These are phyloP conservation scores for Sericinus montela DNA, from an alignment of 2,888 invertebrate genomes.

Conservation along the genomic window DNA sequence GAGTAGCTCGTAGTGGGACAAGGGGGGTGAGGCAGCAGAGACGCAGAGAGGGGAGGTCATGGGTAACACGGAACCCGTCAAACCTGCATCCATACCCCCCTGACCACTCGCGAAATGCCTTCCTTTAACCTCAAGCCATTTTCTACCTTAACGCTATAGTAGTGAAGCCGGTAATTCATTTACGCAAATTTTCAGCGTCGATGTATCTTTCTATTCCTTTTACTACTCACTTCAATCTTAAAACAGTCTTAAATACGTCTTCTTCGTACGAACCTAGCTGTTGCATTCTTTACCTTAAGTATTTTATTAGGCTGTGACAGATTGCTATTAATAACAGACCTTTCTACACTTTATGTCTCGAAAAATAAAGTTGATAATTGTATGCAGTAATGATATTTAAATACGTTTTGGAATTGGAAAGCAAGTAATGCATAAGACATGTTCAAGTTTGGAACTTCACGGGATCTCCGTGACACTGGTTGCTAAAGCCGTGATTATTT, in stretches of 20 bases:
- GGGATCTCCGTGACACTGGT: constrained; percentile 54
- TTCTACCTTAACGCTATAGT: constrained; percentile 23
- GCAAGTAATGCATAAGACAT: constrained; percentile 56
- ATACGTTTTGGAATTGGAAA: constrained; percentile 30
- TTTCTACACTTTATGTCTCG: constrained; percentile 21
- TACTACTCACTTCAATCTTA: constrained; percentile 45
- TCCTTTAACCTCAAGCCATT: constrained; percentile 25
- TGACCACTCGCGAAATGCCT: constrained; percentile 66
- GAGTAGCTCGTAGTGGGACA: constrained; percentile 37
- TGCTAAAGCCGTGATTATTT: constrained; percentile 36
- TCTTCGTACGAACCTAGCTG: constrained; percentile 54
- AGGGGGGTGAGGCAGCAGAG: constrained; percentile 30
- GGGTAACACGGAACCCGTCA: constrained; percentile 76
- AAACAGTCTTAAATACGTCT: constrained; percentile 52
- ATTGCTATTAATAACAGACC: background rate
- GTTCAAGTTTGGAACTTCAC: constrained; percentile 55
- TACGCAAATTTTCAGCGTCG: constrained; percentile 20
- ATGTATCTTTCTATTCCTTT: constrained; percentile 55
- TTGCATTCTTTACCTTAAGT: constrained; percentile 54
- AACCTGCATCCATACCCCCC: constrained; percentile 57
- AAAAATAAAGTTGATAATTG: constrained; percentile 14
- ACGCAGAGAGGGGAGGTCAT: constrained; percentile 33
- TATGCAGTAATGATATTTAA: constrained; percentile 26
- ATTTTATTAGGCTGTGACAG: constrained; percentile 46
- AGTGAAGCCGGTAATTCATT: constrained; percentile 25